These are phyloP conservation scores for Cebidichthys violaceus DNA, from an alignment of 2,113 vertebrate species.

Conservation along the genomic window DNA sequence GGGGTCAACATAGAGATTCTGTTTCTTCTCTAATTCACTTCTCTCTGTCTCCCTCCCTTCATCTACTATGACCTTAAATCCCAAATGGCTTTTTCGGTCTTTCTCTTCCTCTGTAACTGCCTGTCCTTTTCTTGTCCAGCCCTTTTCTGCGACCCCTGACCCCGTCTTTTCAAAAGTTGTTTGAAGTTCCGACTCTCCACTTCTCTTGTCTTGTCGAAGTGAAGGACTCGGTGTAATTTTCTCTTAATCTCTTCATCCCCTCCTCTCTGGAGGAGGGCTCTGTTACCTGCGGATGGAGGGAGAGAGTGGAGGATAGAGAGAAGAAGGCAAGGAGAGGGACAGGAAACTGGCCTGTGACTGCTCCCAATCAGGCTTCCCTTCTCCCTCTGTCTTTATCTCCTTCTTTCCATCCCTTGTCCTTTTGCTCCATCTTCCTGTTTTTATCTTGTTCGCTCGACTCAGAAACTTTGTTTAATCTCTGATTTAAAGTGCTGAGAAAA, in stretches of 20 bases:
- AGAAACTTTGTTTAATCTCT: constrained; percentile 44
- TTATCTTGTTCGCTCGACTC: constrained; percentile 31
- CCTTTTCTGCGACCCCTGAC: constrained; percentile 59
- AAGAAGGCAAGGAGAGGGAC: constrained; percentile 32
- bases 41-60: constrained; percentile 47
- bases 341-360: constrained; percentile 64
- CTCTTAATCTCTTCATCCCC: constrained; percentile 79
- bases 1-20: constrained; percentile 47
- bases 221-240: constrained; percentile 74
- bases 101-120: constrained; percentile 31
- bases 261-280: constrained; percentile 47
- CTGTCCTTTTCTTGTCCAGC: constrained; percentile 47
- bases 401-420: constrained; percentile 38
- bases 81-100: constrained; percentile 43
- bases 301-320: not conserved
- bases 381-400: constrained; percentile 41
- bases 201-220: constrained; percentile 68
- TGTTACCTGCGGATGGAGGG: constrained; percentile 61
- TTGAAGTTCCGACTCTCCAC: constrained; percentile 71
- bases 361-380: constrained; percentile 71
- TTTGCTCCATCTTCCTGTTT: constrained; percentile 22
- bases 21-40: constrained; percentile 61
- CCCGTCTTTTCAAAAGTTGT: constrained; percentile 69
- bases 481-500: constrained; percentile 39
- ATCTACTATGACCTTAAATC: constrained; percentile 66